Evolutionary conservation across 2,888 invertebrate species (phyloP), one percentile per base, ranked within the genome.

Genomic region (Hipparchia sbordonii): DNA sequence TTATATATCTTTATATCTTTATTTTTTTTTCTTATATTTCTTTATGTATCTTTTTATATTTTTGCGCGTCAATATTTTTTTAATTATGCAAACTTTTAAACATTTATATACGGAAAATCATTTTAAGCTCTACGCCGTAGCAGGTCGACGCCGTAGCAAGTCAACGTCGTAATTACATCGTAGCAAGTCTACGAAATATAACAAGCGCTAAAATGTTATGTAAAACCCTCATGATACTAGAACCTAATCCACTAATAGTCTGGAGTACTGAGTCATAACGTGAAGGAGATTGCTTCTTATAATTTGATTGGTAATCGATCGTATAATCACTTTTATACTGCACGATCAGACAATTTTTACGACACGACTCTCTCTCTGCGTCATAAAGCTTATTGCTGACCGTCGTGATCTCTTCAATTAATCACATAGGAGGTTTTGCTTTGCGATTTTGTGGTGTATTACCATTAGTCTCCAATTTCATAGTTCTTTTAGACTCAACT

Each of bases 181-280:
- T 74, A 74, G 71, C 48, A 46, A 10, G 33, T 67, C 85, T 85
- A 83, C 87, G 82, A 80, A 81, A 76, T 81, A 79, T 81, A 81
- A 82, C 85, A 85, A 84, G 80, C 79, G 79, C 13, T 48, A 8
- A 9, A 67, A 52, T 68, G 68, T 71, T 72, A 75, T 66, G 71
- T 78, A 82, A 74, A 70, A 71, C 71, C 59, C 74, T 74, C 70
- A 71, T 73, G 72, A 72, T 61, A 70, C 73, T 69, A 69, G 23
- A 68, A 68, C 59, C 67, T 74, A 71, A 73, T 73, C 67, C 61
- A 33, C 72, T 76, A 76, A 73, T 77, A 77, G 77, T 71, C 74
- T 74, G 57, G 70, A 76, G 73, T 68, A 72, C 67, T 71, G 33
- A 52, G 66, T 68, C 67, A 72, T 76, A 70, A 65, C 72, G 48